Percentiles rank a stretch among this genome's conserved stretches.
Evolutionary conservation across 1,140 invertebrate genomes (phyloP).

Genomic region (Macrosteles quadrilineatus): DNA sequence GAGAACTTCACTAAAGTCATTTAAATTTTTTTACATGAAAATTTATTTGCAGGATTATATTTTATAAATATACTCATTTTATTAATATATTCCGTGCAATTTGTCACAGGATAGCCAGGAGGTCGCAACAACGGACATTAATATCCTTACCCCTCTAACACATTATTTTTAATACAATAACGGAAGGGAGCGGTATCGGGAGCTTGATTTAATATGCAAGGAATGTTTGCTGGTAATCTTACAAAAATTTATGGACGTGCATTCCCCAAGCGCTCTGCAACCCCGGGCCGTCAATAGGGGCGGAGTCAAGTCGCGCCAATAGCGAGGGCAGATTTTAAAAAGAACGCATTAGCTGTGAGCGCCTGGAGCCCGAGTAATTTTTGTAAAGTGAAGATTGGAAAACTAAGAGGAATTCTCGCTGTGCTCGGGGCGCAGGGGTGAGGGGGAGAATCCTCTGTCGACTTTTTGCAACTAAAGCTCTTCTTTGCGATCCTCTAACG

Average conservation of each 20-base stretch:
- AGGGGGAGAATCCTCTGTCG: background rate
- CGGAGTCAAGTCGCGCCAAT: conserved; percentile 7
- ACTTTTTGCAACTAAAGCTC: conserved; percentile 4
- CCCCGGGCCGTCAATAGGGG: background rate
- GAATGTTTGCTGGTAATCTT: conserved; percentile 13
- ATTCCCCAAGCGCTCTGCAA: background rate
- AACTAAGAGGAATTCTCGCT: background rate
- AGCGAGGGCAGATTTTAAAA: conserved; percentile 6
- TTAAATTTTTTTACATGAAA: no score
- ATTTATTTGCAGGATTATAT: no score
- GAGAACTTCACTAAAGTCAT: no score
- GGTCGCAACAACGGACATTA: background rate
- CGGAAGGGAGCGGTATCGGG: conserved; percentile 7
- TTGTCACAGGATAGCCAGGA: background rate
- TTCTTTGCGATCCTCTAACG: conserved; percentile 10
- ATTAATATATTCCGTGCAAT: conserved; percentile 4
- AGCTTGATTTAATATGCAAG: conserved; percentile 24
- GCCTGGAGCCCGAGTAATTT: conserved; percentile 17
- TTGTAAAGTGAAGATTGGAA: conserved; percentile 16
- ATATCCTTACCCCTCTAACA: conserved; percentile 15
- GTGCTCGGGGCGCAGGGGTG: background rate
- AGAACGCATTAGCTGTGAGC: conserved; percentile 23
- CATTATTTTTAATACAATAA: conserved; percentile 25
- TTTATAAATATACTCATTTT: no score
- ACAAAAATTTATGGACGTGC: conserved; percentile 7